phyloP scores from a whole-genome alignment of 2,797 vertebrate genomes.

The Hephaestus fuliginosus region DNA sequence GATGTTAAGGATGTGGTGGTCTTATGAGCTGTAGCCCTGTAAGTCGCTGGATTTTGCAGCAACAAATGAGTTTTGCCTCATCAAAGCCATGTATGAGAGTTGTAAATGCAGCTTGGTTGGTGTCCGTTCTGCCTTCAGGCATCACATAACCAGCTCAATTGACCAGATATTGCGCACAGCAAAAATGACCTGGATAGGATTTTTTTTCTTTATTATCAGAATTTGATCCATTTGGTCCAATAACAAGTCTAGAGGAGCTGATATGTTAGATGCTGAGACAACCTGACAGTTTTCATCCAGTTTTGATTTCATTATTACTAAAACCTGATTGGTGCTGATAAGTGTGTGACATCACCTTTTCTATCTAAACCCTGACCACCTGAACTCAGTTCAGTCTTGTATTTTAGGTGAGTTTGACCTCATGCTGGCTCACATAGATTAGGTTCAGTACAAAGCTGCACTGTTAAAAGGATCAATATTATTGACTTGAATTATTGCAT shows the following conservation, averaged over 20 bases:
- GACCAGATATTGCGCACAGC: not conserved
- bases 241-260: too few species aligned
- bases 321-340: too few species aligned
- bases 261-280: too few species aligned
- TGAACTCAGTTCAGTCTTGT: too few species aligned
- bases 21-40: not conserved
- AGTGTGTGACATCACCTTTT: too few species aligned
- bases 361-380: too few species aligned
- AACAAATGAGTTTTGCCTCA: constrained; percentile 2
- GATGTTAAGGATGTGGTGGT: constrained; percentile 1
- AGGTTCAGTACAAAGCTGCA: not conserved
- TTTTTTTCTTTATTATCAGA: not conserved
- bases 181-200: not conserved
- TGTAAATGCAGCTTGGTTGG: not conserved
- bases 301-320: too few species aligned
- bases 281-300: too few species aligned
- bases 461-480: not conserved
- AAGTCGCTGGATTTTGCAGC: not conserved
- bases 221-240: too few species aligned
- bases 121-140: not conserved
- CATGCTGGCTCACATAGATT: not conserved
- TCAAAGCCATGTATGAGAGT: constrained; percentile 5
- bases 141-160: constrained; percentile 10
- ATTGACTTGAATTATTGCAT: too few species aligned
- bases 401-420: not conserved